Base-by-base conservation (phyloP, 2,888 invertebrate species). In the Pheosia gnoma region DNA sequence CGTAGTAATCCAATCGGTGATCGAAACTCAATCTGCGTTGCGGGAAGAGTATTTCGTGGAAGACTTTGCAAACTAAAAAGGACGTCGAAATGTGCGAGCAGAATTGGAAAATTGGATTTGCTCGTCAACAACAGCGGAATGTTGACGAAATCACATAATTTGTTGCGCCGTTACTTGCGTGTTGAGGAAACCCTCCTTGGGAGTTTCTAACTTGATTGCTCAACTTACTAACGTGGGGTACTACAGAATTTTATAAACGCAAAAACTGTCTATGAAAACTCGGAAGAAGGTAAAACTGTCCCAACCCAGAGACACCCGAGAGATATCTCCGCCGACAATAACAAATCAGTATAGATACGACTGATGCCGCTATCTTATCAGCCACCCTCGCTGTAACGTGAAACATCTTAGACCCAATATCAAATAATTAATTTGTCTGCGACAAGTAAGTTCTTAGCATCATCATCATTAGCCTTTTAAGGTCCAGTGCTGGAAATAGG, bases 351-450 rank as follows among this genome's bases (percentile, higher is more conserved):
- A 76, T 68, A 74, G 68, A 76, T 76, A 59, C 60, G 70, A 66
- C 62, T 65, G 71, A 68, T 68, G 69, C 61, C 58, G 56, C 55
- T 66, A 75, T 71, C 74, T 75, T 72, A 76, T 67, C 75, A 59
- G 57, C 25, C 57, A 54, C 63, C 59, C 61, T 68, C 61, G 62
- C 68, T 62, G 68, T 70, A 72, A 75, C 77, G 72, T 74, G 72
- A 25, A 25, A 25, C 25, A 1, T 25, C 25, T 25, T 25, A 25
- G 25, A 25, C 25, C 25, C 25, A 25, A 25, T 25, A 25, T 25
- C 25, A 25, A 25, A 25, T 25, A 2, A n/a, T 8, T 37, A 51
- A 51, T 37, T 53, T 53, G 53, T 37, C 53, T 37, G 8, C 37
- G 53, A 53, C 37, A 53, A 53, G 0, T 0, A 41, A 41, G 41